Conservation (phyloP, 30 jellyfish, hydroid and myxozoan species). For the Cassiopea andromeda region DNA sequence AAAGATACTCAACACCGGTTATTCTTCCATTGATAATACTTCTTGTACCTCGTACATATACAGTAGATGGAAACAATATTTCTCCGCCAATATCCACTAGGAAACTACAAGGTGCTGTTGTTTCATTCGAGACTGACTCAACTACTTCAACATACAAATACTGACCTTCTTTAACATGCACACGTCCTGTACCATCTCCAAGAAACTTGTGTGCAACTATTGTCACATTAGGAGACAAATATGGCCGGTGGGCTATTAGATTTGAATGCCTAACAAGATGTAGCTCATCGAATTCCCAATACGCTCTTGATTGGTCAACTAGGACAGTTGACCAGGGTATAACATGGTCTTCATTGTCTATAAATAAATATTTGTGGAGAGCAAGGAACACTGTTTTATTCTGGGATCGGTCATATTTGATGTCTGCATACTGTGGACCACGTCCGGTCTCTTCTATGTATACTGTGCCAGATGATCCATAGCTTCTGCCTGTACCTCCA, state of each 20-base stretch:
- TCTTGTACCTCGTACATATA: slow-evolving; percentile 61
- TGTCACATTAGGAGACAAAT: slow-evolving; percentile 59
- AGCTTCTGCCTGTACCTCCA: slow-evolving; percentile 64
- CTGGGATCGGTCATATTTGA: slow-evolving; percentile 41
- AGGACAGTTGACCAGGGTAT: slow-evolving; percentile 75
- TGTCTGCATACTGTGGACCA: slow-evolving; percentile 68
- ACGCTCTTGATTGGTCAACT: slow-evolving; percentile 30
- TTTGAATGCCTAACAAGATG: slow-evolving; percentile 65
- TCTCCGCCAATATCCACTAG: slow-evolving; percentile 61
- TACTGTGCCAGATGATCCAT: slow-evolving; percentile 70
- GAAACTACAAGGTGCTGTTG: slow-evolving; percentile 80
- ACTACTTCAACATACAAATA: slow-evolving; percentile 67
- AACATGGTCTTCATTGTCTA: slow-evolving; percentile 49
- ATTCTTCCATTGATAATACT: slow-evolving; percentile 59
- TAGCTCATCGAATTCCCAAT: slow-evolving; percentile 71
- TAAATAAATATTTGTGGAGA: slow-evolving; percentile 44
- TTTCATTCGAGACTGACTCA: slow-evolving; percentile 58
- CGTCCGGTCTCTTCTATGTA: slow-evolving; percentile 69
- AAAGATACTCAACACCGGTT: slow-evolving; percentile 60
- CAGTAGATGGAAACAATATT: slow-evolving; percentile 60
- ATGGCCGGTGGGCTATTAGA: slow-evolving; percentile 56
- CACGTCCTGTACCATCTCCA: slow-evolving; percentile 75
- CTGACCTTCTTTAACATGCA: slow-evolving; percentile 49
- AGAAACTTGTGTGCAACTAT: slow-evolving; percentile 58
- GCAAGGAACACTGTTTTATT: slow-evolving; percentile 57